These are phyloP conservation scores for Hyperoplus immaculatus DNA, from an alignment of 2,797 vertebrate genomes.

Conservation along the genomic window DNA sequence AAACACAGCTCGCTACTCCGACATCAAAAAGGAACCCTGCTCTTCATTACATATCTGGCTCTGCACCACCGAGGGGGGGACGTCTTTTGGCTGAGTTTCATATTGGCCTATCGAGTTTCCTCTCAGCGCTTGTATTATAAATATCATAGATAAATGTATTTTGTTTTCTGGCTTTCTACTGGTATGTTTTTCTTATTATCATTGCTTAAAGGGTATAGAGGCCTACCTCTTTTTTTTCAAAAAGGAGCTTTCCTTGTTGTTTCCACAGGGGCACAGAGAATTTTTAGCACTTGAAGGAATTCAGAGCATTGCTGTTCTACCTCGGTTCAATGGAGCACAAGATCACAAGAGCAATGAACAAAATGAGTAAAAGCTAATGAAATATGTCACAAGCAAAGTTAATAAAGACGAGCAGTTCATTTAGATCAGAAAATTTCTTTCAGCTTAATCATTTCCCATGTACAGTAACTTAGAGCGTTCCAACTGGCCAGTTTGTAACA, in stretches of 20 bases:
- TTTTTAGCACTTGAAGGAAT: slow-evolving; percentile 20
- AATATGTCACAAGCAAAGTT: neutral
- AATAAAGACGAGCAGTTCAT: slow-evolving; percentile 5
- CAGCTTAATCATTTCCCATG: neutral
- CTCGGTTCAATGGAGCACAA: neutral
- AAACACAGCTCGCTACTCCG: slow-evolving; percentile 15
- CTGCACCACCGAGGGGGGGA: neutral
- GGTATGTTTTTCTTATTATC: no score
- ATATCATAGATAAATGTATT: neutral
- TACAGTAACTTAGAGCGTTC: neutral
- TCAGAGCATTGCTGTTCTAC: slow-evolving; percentile 8
- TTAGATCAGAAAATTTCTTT: neutral
- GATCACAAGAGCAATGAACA: neutral
- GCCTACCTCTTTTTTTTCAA: no score
- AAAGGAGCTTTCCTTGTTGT: neutral
- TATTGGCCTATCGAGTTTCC: slow-evolving; percentile 3
- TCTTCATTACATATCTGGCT: slow-evolving; percentile 49
- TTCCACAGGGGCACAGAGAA: no score
- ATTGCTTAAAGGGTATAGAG: no score
- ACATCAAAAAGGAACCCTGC: slow-evolving; percentile 52
- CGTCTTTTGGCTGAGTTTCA: slow-evolving; percentile 15
- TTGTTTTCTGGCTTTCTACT: neutral
- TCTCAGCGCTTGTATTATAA: neutral
- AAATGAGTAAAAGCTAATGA: neutral
- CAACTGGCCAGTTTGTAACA: neutral